Base-by-base conservation (phyloP, 2,113 vertebrate species). In the Trogon melanurus region DNA sequence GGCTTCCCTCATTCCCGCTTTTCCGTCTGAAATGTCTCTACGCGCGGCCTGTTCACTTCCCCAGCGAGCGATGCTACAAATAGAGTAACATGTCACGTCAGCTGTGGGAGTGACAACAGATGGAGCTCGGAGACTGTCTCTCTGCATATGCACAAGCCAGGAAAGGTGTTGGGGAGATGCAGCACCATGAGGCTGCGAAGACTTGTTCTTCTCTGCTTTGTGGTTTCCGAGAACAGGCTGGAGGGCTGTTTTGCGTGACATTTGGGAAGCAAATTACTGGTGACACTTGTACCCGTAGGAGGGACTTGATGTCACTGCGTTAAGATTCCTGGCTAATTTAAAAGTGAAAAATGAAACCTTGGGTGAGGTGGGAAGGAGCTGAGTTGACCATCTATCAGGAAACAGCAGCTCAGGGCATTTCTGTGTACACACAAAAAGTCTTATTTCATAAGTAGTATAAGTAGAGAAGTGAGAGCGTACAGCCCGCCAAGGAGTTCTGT, bases 51-150 rank as follows among this genome's bases (percentile, higher is more conserved):
- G 11, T 88, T 60, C 48, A 16, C 74, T 94, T 96, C 64, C 93
- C 60, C 56, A 85, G 23, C 26, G 51, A 79, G 69, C 15, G 51
- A 10, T 38, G 25, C 88, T 74, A 57, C 84, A 94, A 93, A 96
- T 91, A 97, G 91, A 79, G 89, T 83, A 94, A 79, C 78, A 20
- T 88, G 86, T 95, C 78, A 64, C 16, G 64, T 94, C 89, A 84
- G 65, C 70, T 7, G 92, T 57, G 73, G 88, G 82, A 91, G 89
- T 96, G 93, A 91, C 75, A 92, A 94, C 91, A 95, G 94, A 94
- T 96, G 96, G 88, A 92, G 75, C 79, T 93, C 91, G 82, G 95
- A 85, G 69, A 79, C 79, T 94, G 61, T 62, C 83, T 96, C 94
- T 94, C 48, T 82, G 79, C 58, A 30, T 95, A 62, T 74, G 64